Evolutionary conservation across 2,113 vertebrate species (phyloP), one percentile per base, ranked within the genome.

Genomic region (Notiomystis cincta): DNA sequence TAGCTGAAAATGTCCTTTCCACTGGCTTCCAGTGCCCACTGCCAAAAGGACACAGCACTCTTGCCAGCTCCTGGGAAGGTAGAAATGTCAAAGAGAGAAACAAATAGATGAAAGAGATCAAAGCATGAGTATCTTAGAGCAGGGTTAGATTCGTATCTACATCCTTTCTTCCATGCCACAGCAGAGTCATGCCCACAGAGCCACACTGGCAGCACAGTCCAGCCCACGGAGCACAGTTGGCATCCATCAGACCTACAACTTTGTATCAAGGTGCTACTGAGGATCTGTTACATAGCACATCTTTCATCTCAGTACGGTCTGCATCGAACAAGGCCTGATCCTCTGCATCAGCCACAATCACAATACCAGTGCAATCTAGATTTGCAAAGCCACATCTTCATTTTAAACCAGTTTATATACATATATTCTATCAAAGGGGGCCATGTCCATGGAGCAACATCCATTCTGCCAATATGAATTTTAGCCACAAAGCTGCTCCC

Each of bases 11-110:
- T 65, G 89, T 96, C 95, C 93, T 87, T 95, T 97, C 96, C 78
- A 72, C 51, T 64, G 90, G 70, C 92, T 92, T 86, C 54, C 78
- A 82, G 92, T 95, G 89, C 67, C 44, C 81, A 48, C 7, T 78
- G 87, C 67, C 91, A 95, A 84, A 87, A 86, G 50, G 83, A 95
- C 82, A 77, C 66, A 91, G 16, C 23, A 22, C 48, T 70, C 92
- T 64, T 95, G 90, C 96, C 96, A 96, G 93, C 89, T 97, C 94
- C 89, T 90, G 92, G 85, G 87, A 91, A 96, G 89, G 82, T 4
- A 94, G 87, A 89, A 94, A 93, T 90, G 77, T 80, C 86, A 89
- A 71, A 82, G 65, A 87, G 78, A 89, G 35, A 87, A 95, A 87
- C 33, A 95, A 93, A 81, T 28, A 90, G 80, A 56, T 28, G 8